These are phyloP conservation scores for Heliocidaris erythrogramma DNA, from an alignment of 35 echinoderm and acorn worm species.

Conservation along the genomic window DNA sequence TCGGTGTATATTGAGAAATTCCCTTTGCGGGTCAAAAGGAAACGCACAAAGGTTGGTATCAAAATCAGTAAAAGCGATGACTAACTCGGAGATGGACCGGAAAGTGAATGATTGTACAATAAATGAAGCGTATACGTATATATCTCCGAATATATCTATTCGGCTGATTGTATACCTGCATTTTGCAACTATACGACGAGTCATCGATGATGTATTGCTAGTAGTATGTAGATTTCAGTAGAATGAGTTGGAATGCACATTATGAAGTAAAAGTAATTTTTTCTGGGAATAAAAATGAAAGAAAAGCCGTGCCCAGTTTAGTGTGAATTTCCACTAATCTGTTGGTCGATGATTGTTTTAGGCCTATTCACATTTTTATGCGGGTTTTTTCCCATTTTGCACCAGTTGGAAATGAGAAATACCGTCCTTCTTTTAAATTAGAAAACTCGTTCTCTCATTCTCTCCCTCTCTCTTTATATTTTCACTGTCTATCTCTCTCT, in stretches of 20 bases:
- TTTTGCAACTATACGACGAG: background rate
- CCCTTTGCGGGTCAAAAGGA: background rate
- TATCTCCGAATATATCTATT: too few species aligned
- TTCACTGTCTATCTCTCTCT: background rate
- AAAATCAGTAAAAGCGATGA: background rate
- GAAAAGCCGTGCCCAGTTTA: background rate
- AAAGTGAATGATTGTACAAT: background rate
- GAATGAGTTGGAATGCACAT: background rate
- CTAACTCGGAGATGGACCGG: background rate
- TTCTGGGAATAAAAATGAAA: conserved; percentile 17
- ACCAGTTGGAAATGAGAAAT: background rate
- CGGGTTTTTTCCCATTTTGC: too few species aligned
- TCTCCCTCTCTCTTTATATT: background rate
- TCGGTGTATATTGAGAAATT: background rate
- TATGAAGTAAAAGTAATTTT: background rate
- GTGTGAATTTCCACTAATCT: background rate
- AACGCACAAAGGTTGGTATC: background rate
- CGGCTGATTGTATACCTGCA: background rate
- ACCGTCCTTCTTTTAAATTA: background rate
- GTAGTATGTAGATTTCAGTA: background rate
- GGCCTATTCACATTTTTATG: background rate
- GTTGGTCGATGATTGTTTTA: background rate
- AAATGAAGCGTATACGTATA: background rate
- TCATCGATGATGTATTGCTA: background rate
- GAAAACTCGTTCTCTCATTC: background rate